Evolutionary conservation across 2,113 vertebrate species (phyloP).

Genomic region (Lophura nycthemera): DNA sequence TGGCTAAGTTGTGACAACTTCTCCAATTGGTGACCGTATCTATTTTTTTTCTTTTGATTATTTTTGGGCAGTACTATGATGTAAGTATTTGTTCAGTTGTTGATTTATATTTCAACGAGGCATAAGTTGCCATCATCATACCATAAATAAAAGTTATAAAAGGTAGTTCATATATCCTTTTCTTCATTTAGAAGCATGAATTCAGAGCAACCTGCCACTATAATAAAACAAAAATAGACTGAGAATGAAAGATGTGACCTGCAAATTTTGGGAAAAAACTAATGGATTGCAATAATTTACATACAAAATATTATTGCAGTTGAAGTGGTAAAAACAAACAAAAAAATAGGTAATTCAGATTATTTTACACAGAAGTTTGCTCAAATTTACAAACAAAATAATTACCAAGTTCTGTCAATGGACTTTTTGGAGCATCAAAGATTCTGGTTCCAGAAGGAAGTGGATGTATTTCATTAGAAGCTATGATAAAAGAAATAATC

Average conservation of each 20-base stretch:
- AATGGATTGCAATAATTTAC: background rate
- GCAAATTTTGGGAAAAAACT: background rate
- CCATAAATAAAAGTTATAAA: background rate
- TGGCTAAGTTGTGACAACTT: background rate
- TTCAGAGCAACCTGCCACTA: background rate
- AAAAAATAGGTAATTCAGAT: background rate
- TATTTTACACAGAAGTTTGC: background rate
- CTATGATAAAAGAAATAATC: conserved; percentile 74
- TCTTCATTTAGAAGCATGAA: background rate
- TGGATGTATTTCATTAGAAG: conserved; percentile 68
- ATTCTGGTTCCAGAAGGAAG: conserved; percentile 64
- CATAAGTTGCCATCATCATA: background rate
- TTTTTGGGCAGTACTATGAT: background rate
- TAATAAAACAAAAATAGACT: background rate
- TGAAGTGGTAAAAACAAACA: background rate
- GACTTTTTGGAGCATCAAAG: conserved; percentile 67
- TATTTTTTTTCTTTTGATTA: background rate
- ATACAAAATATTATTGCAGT: background rate
- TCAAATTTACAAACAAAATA: conserved; percentile 36
- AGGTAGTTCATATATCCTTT: background rate
- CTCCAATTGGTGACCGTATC: background rate
- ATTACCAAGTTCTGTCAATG: conserved; percentile 76
- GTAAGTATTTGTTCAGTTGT: background rate
- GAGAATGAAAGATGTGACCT: background rate
- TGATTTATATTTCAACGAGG: background rate